These are phyloP conservation scores for Mormyrops boulengeri DNA, from an alignment of 2,797 vertebrate species.

Conservation along the genomic window DNA sequence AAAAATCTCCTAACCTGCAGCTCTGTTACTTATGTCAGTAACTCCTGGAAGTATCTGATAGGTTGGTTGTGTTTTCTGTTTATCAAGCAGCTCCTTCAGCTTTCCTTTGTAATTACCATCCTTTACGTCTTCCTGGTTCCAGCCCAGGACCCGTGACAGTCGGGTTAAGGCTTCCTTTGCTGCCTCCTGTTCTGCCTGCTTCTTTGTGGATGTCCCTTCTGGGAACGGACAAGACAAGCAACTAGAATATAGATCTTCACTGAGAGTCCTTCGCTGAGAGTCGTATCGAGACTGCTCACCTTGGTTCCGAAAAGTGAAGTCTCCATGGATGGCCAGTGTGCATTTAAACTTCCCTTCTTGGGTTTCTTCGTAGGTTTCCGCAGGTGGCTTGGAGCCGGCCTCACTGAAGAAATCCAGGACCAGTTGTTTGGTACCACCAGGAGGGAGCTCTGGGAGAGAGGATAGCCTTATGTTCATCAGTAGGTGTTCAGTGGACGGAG, in stretches of 20 bases:
- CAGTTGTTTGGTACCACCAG: constrained; percentile 9
- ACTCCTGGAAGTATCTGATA: not conserved
- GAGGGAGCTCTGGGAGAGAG: not conserved
- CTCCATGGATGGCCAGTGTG: constrained; percentile 25
- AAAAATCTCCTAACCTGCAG: constrained; percentile 15
- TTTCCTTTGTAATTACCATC: constrained; percentile 34
- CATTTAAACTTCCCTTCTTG: constrained; percentile 16
- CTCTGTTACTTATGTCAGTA: not conserved
- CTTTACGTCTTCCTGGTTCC: not conserved
- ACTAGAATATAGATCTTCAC: not conserved
- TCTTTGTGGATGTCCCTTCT: constrained; percentile 28
- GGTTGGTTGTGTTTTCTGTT: constrained; percentile 2
- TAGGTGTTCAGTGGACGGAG: not conserved
- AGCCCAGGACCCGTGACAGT: constrained; percentile 22
- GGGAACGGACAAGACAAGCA: not conserved
- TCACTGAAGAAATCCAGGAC: constrained; percentile 27
- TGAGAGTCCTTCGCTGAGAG: not conserved
- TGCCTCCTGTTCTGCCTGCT: constrained; percentile 27
- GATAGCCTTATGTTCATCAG: not conserved
- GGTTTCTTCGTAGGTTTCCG: not conserved
- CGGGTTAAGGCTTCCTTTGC: constrained; percentile 29
- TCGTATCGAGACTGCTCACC: not conserved
- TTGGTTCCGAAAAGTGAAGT: constrained; percentile 28
- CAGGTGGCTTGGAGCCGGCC: not conserved
- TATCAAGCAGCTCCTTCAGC: constrained; percentile 30